Base-by-base conservation (phyloP, 2,888 invertebrate genomes). In the Limnephilus marmoratus region DNA sequence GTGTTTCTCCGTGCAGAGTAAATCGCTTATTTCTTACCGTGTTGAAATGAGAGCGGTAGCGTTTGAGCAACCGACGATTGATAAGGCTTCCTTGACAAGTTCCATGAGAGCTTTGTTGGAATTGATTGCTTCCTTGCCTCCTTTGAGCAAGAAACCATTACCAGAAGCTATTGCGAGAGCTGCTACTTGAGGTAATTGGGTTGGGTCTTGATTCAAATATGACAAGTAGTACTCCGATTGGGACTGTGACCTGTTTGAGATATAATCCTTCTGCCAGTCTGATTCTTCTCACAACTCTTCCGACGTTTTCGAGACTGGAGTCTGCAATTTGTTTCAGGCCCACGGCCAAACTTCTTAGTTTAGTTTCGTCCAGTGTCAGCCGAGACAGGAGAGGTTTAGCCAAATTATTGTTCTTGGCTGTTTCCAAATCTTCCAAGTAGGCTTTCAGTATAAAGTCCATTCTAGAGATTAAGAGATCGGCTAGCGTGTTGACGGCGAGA, bases 181-280 rank as follows among this genome's bases (percentile, higher is more conserved):
- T 37, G 99, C 99, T 49, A 99, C 99, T 97, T 99, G 97, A 0
- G 99, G 99, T 92, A 99, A 96, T n/a, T 90, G 99, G 99, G 96
- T 99, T 99, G 11, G 99, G 99, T 91, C 99, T 96, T 0, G 99
- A 99, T 96, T 99, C 99, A 95, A 99, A 99, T 94, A 99, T 99
- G 81, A 99, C 99, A 94, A 99, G 96, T 11, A 99, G 96, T 0
- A 99, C 99, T 9, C 99, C 99, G 94, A 99, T 99, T 0, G 99
- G 99, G 0, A 99, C 99, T 0, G 99, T 99, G 68, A 99, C 97
- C 96, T 99, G 99, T 93, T 97, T 97, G 37, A 99, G 96, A 93
- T 98, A 97, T 94, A 99, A 96, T 91, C 98, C 98, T 0, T 98
- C 97, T 0, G 99, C 98, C n/a, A 99, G 95, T 94, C 97, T 97